Base-by-base conservation (phyloP, 2,113 vertebrate species). In the Phainopepla nitens region DNA sequence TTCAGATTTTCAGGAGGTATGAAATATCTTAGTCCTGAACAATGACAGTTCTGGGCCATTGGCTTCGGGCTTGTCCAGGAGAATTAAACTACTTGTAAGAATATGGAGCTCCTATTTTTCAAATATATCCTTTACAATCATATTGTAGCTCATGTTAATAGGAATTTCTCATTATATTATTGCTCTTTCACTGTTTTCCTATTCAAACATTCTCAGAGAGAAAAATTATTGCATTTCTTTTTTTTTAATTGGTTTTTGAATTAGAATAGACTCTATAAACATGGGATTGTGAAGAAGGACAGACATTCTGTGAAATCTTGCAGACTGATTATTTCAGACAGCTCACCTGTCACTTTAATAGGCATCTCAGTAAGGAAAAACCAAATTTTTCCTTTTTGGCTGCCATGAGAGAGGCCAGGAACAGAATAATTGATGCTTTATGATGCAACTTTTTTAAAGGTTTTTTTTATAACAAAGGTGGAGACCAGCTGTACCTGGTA, bases 301-400 rank as follows among this genome's bases (percentile, higher is more conserved):
- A 41, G 49, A 69, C 47, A 41, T 69, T 93, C 71, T 85, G 21
- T 87, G 54, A 95, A 94, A 31, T 78, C 42, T 85, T 91, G 15
- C 56, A 87, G 66, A 54, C 57, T 71, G 65, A 51, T 90, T 94
- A 51, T 50, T 81, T 89, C 44, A 87, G 73, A 82, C 58, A 75
- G 36, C 39, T 93, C 80, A 73, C 87, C 71, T 90, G 69, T 87
- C 49, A 89, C 21, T 89, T 94, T 78, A 92, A 81, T 89, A 90
- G 25, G 39, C 3, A 7, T 87, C 80, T 90, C 79, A 76, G 45
- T 80, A 85, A 87, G 70, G 24, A 85, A 87, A 85, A 81, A 92
- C 0, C 39, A 82, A n/a, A 13, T 69, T 95, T 92, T 86, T 72
- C 31, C 16, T 21, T 47, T 83, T 91, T 80, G 45, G 54, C 35